Percentiles rank a stretch among this genome's conserved stretches.
These are phyloP conservation scores for Saguinus imperator DNA, from an alignment of 2,113 vertebrate species.

Conservation along the genomic window DNA sequence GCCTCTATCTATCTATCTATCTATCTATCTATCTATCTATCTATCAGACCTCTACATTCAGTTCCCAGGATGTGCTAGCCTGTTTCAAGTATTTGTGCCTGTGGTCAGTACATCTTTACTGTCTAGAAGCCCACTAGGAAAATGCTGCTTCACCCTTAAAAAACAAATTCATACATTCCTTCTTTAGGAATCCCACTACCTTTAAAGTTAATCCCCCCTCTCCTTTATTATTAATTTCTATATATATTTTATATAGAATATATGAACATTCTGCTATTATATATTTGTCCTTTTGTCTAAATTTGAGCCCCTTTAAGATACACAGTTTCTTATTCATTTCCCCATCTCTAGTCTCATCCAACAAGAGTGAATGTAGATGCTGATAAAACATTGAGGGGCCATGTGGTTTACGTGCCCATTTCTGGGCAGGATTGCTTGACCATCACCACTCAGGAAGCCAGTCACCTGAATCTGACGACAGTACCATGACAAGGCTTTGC, in stretches of 20 bases:
- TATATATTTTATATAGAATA: not conserved
- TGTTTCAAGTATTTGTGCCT: not conserved
- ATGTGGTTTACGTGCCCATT: not conserved
- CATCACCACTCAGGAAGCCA: not conserved
- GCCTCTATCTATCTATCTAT: not conserved
- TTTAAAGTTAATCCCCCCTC: not conserved
- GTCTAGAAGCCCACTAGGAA: not conserved
- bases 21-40: not conserved
- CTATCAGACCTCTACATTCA: not conserved
- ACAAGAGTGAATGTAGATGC: not conserved
- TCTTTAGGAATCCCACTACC: not conserved
- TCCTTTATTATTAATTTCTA: not conserved
- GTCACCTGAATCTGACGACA: not conserved
- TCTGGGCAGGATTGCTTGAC: not conserved
- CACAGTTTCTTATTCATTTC: not conserved
- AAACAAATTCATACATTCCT: not conserved
- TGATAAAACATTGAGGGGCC: not conserved
- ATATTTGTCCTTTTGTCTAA: not conserved
- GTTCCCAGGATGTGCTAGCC: not conserved
- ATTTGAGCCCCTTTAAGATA: not conserved
- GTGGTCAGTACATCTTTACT: not conserved
- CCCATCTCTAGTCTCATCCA: not conserved
- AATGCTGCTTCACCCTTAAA: slow-evolving; percentile 15
- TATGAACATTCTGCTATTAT: not conserved
- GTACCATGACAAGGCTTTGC: not conserved